Conservation (phyloP, 2,797 vertebrate genomes). For the Urosaurus nigricauda region DNA sequence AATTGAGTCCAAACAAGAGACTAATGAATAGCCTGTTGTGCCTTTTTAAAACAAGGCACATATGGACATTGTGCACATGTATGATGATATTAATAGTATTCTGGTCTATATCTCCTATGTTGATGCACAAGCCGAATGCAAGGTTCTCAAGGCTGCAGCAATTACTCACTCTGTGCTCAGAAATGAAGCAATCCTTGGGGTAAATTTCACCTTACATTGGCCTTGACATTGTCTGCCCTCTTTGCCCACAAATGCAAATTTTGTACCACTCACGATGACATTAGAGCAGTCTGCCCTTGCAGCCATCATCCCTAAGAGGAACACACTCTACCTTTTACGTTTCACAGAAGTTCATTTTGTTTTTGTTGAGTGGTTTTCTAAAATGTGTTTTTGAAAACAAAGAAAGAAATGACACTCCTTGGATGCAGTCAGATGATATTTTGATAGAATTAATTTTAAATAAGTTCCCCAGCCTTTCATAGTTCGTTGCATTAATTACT, state of each 20-base stretch:
- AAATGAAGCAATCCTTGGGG: neutral
- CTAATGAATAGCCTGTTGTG: too few species aligned
- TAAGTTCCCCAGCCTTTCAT: constrained; percentile 61
- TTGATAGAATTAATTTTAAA: constrained; percentile 70
- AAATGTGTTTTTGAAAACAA: constrained; percentile 23
- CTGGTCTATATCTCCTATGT: neutral
- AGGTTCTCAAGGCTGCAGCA: neutral
- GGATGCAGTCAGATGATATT: constrained; percentile 55
- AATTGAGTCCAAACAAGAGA: too few species aligned
- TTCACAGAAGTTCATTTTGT: constrained; percentile 38
- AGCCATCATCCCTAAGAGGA: constrained; percentile 3
- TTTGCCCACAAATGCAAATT: neutral
- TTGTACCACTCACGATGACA: neutral
- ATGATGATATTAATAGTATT: too few species aligned
- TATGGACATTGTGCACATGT: too few species aligned
- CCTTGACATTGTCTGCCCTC: constrained; percentile 9
- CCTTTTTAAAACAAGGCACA: too few species aligned
- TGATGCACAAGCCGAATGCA: neutral
- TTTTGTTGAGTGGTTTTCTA: constrained; percentile 41
- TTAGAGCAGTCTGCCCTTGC: constrained; percentile 27
- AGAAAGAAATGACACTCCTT: constrained; percentile 31
- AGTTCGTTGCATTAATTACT: constrained; percentile 67
- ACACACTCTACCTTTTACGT: constrained; percentile 24
- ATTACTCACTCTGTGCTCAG: neutral
- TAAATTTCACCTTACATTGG: neutral